Conservation (phyloP, 2,888 invertebrate species). For the Anagyrus pseudococci region DNA sequence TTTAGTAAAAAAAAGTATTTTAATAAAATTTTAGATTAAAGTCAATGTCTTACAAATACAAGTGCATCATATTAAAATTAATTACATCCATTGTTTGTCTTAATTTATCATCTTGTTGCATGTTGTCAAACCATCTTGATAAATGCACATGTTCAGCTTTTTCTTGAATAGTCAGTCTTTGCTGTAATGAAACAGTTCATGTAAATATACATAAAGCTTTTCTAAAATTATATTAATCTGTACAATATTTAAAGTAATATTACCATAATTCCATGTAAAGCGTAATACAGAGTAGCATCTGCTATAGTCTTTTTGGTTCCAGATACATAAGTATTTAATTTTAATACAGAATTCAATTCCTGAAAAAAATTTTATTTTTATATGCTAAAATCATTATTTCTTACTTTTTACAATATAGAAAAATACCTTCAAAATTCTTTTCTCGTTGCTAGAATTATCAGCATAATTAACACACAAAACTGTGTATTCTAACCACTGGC, state of each 20-base stretch:
- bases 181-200: slow-evolving; percentile 64
- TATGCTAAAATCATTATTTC: not conserved
- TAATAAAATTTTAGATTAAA: not conserved
- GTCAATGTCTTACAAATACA: slow-evolving; percentile 49
- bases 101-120: slow-evolving; percentile 74
- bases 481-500: slow-evolving; percentile 74
- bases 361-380: slow-evolving; percentile 49
- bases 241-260: slow-evolving; percentile 43
- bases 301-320: slow-evolving; percentile 69
- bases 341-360: slow-evolving; percentile 67
- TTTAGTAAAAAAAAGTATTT: slow-evolving; percentile 24
- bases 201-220: slow-evolving; percentile 1
- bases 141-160: slow-evolving; percentile 74
- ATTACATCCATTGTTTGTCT: slow-evolving; percentile 64
- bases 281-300: slow-evolving; percentile 75
- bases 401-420: slow-evolving; percentile 10
- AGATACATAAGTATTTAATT: slow-evolving; percentile 67
- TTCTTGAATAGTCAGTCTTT: slow-evolving; percentile 69
- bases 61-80: slow-evolving; percentile 59
- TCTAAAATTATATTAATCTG: not conserved
- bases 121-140: slow-evolving; percentile 80
- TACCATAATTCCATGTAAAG: slow-evolving; percentile 73
- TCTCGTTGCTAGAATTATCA: slow-evolving; percentile 62
- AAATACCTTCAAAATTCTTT: slow-evolving; percentile 65
- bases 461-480: slow-evolving; percentile 67